Conservation (phyloP, 2,113 vertebrate genomes). For the Dipodomys ordii region DNA sequence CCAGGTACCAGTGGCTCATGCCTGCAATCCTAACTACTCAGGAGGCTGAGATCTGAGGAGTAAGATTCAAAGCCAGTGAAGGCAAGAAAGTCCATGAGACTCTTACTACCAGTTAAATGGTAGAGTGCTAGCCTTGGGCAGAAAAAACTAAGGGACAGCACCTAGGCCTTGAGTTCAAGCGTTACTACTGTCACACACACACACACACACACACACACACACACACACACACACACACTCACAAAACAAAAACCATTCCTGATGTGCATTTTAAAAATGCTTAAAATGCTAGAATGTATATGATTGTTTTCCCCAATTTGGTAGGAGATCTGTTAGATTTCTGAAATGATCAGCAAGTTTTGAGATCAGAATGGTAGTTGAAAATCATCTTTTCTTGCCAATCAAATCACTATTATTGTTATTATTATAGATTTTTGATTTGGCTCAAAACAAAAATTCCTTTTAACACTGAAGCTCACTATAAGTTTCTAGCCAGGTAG, state of each 20-base stretch:
- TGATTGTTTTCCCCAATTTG: not conserved
- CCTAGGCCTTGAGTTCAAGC: no score
- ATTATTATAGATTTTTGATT: not conserved
- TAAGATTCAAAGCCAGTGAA: no score
- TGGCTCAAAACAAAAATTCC: not conserved
- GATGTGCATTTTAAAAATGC: not conserved
- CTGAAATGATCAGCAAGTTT: constrained; percentile 25
- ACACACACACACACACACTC: no score
- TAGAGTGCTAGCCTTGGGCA: no score
- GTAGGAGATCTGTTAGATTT: constrained; percentile 2
- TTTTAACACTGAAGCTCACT: constrained; percentile 7
- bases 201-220: no score
- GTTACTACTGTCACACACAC: no score
- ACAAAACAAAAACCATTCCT: not conserved
- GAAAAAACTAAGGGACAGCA: no score
- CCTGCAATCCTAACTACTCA: no score
- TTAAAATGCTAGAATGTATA: not conserved
- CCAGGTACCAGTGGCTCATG: no score
- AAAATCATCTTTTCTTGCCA: constrained; percentile 25
- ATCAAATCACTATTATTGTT: not conserved
- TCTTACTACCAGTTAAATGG: no score
- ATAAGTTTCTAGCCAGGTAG: not conserved
- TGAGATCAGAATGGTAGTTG: not conserved
- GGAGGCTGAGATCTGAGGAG: not conserved
- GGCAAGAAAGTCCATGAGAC: no score